Percentiles rank a stretch among this genome's conserved stretches.
Conservation (phyloP, 1,140 invertebrate species). For the Dendroctonus ponderosae region DNA sequence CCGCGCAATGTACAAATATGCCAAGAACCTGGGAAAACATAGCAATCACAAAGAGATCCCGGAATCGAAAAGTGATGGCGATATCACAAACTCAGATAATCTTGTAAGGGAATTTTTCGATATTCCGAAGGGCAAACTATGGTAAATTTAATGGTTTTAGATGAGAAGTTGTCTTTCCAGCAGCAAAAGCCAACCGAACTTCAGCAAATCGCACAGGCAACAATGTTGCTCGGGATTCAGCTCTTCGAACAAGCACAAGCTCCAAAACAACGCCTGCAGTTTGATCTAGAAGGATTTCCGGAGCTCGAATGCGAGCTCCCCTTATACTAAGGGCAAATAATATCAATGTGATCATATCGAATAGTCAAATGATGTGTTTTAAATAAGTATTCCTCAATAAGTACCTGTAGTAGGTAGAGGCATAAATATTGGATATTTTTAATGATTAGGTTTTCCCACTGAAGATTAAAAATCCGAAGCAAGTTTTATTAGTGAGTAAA, state of each 20-base stretch:
- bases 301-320: neutral
- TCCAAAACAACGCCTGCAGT: conserved; percentile 46
- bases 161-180: conserved; percentile 31
- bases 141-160: conserved; percentile 4
- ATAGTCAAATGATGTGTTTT: conserved; percentile 3
- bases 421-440: no score
- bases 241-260: conserved; percentile 38
- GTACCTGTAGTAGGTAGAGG: no score
- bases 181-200: conserved; percentile 43
- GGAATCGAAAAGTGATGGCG: conserved; percentile 43
- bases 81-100: conserved; percentile 28
- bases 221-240: conserved; percentile 46
- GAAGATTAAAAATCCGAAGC: no score
- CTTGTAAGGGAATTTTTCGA: conserved; percentile 7
- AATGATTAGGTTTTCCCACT: no score
- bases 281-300: conserved; percentile 34
- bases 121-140: neutral
- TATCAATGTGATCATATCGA: conserved; percentile 16
- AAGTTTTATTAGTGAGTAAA: no score
- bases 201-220: conserved; percentile 37
- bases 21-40: conserved; percentile 37
- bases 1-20: conserved; percentile 41
- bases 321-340: conserved; percentile 3
- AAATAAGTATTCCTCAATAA: no score
- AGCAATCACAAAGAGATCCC: conserved; percentile 27